phyloP scores from a whole-genome alignment of 2,888 invertebrate species.

The Candidula unifasciata region DNA sequence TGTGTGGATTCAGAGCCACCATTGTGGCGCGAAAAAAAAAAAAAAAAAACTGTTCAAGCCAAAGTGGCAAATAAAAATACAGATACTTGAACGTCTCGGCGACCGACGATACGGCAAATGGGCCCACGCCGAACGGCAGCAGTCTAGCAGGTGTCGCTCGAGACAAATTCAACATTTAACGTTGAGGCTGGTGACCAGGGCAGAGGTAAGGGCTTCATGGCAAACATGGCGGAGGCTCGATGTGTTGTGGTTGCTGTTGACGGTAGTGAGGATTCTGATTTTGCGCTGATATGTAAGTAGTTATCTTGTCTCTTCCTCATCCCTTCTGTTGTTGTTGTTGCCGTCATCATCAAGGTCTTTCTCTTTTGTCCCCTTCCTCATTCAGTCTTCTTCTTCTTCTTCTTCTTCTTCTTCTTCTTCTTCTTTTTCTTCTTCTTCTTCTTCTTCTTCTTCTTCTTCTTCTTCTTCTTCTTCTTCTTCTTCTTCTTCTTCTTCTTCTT shows the following conservation, averaged over 20 bases:
- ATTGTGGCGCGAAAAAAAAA: no score
- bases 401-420: neutral
- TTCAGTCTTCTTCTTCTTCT: neutral
- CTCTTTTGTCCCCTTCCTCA: neutral
- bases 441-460: neutral
- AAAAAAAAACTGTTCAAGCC: no score
- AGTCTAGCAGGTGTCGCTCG: neutral
- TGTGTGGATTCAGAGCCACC: no score
- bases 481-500: neutral
- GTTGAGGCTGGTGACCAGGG: neutral
- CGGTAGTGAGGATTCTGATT: conserved; percentile 6
- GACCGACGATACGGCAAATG: no score
- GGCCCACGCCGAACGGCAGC: no score
- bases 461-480: neutral
- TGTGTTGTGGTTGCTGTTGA: neutral
- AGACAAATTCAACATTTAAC: neutral
- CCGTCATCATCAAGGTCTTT: neutral
- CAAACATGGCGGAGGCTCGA: neutral
- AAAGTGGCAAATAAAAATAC: no score
- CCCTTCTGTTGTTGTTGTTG: neutral
- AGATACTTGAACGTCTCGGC: no score
- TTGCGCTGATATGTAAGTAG: conserved; percentile 4
- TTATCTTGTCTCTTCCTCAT: neutral
- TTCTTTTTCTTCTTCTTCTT: neutral
- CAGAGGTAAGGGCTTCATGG: neutral